These are phyloP conservation scores for Rhinoptilus africanus DNA, from an alignment of 2,113 vertebrate genomes.

Conservation along the genomic window DNA sequence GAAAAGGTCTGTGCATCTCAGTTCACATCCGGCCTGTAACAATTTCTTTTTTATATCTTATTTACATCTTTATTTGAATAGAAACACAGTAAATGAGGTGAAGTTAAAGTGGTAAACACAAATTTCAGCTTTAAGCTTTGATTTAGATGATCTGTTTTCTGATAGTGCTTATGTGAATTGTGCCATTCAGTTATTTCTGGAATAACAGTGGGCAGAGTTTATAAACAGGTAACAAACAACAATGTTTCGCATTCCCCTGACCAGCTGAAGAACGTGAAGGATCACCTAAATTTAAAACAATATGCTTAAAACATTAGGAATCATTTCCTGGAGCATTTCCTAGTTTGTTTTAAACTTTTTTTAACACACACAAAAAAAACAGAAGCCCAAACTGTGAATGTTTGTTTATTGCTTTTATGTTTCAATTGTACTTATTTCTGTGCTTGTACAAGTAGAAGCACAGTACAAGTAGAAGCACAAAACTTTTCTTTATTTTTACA, in stretches of 20 bases:
- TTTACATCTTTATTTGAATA: slow-evolving; percentile 23
- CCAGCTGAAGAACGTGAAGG: slow-evolving; percentile 20
- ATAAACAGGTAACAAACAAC: slow-evolving; percentile 50
- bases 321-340: slow-evolving; percentile 37
- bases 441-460: not conserved
- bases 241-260: slow-evolving; percentile 14
- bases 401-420: slow-evolving; percentile 20
- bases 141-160: not conserved
- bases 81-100: not conserved
- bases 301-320: slow-evolving; percentile 25
- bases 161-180: slow-evolving; percentile 18
- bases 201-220: not conserved
- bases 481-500: slow-evolving; percentile 9
- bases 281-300: slow-evolving; percentile 60
- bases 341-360: slow-evolving; percentile 1
- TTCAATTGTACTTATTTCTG: slow-evolving; percentile 47
- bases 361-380: not conserved
- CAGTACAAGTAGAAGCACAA: not conserved
- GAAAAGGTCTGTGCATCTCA: not conserved
- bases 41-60: slow-evolving; percentile 17
- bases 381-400: not conserved
- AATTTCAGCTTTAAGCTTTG: slow-evolving; percentile 16
- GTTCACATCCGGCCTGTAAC: not conserved
- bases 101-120: not conserved
- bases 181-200: slow-evolving; percentile 32